Evolutionary conservation across 2,113 vertebrate species (phyloP).

Genomic region (Takifugu flavidus): DNA sequence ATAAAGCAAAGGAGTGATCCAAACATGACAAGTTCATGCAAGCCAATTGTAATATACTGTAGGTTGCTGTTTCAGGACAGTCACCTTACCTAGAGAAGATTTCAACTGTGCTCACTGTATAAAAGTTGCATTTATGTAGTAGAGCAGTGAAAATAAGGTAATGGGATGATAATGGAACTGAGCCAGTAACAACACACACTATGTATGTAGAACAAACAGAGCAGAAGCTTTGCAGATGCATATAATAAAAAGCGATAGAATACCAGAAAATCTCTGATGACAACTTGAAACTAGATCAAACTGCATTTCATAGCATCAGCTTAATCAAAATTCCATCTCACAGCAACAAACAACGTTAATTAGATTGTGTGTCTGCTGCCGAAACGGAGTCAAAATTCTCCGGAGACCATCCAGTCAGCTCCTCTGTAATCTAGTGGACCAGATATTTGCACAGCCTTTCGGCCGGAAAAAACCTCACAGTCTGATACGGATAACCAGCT

Average conservation of each 20-base stretch:
- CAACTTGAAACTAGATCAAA: conserved; percentile 53
- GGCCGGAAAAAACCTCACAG: conserved; percentile 27
- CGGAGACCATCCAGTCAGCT: conserved; percentile 32
- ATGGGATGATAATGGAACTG: too few species aligned
- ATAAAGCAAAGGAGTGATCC: too few species aligned
- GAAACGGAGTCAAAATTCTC: conserved; percentile 32
- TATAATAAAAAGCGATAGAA: background rate
- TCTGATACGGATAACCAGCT: conserved; percentile 8
- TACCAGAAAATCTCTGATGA: conserved; percentile 21
- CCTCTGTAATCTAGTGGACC: conserved; percentile 34
- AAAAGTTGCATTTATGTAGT: too few species aligned
- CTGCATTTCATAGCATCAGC: conserved; percentile 49
- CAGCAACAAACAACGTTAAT: conserved; percentile 56
- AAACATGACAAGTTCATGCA: too few species aligned
- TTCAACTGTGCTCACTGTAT: too few species aligned
- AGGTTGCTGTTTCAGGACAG: too few species aligned
- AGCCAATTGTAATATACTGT: too few species aligned
- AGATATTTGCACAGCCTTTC: conserved; percentile 45
- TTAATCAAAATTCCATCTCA: conserved; percentile 48
- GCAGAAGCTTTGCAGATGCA: conserved; percentile 7
- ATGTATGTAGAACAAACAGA: too few species aligned
- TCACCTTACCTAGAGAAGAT: too few species aligned
- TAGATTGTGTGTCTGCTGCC: conserved; percentile 34
- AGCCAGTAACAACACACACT: too few species aligned
- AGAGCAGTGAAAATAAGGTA: too few species aligned